Conservation (phyloP, 2,888 invertebrate genomes). For the Diaphora mendica region DNA sequence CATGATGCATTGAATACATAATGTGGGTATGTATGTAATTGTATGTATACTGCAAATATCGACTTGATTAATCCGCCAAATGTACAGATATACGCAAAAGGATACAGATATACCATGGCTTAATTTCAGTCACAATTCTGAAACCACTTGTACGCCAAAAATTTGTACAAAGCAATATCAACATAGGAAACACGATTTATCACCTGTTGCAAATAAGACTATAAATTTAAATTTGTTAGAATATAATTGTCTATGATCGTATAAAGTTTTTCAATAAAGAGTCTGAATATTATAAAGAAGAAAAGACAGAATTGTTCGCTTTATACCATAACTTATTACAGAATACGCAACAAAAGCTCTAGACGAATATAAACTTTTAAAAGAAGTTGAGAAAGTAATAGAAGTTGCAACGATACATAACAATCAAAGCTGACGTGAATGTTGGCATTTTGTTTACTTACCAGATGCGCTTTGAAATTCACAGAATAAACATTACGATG, state of each 20-base stretch:
- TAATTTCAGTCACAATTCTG: neutral
- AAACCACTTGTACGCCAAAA: neutral
- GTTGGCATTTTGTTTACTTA: constrained; percentile 45
- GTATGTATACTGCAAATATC: constrained; percentile 7
- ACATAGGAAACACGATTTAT: neutral
- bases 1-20: constrained; percentile 2
- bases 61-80: constrained; percentile 12
- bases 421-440: constrained; percentile 43
- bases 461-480: constrained; percentile 36
- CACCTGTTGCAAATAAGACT: neutral
- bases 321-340: neutral
- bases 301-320: neutral
- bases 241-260: neutral
- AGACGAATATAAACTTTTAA: constrained; percentile 8
- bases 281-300: neutral
- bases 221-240: neutral
- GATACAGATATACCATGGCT: neutral
- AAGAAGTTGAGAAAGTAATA: constrained; percentile 2
- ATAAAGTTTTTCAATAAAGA: neutral
- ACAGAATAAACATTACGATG: constrained; percentile 29
- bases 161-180: neutral
- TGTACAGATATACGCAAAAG: constrained; percentile 9
- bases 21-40: constrained; percentile 24
- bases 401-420: constrained; percentile 26
- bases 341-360: constrained; percentile 6